These are phyloP conservation scores for Vidua chalybeata DNA, from an alignment of 2,113 vertebrate species.

Conservation along the genomic window DNA sequence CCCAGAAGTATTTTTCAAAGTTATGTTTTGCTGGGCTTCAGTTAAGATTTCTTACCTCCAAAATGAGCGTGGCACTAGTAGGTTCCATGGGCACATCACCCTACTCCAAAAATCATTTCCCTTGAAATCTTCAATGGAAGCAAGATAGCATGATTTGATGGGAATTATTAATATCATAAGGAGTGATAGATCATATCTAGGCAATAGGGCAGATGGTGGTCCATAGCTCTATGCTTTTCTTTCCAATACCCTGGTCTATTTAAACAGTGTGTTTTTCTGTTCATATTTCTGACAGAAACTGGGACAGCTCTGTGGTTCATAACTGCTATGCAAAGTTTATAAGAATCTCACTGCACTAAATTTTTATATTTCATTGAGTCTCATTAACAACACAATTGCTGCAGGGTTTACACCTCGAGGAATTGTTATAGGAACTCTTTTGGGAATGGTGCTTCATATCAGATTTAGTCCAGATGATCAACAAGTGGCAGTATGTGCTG, in stretches of 20 bases:
- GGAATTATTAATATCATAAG: background rate
- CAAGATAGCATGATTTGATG: background rate
- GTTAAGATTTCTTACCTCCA: background rate
- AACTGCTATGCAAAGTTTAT: background rate
- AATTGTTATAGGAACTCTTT: constrained; percentile 73
- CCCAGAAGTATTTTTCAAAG: background rate
- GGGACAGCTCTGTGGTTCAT: background rate
- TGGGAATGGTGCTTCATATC: constrained; percentile 77
- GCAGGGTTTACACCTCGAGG: constrained; percentile 79
- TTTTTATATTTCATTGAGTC: background rate
- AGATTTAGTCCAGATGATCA: constrained; percentile 78
- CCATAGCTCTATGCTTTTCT: background rate
- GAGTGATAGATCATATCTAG: background rate
- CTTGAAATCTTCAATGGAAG: background rate
- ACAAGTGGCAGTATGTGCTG: constrained; percentile 77
- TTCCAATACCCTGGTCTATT: background rate
- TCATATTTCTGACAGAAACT: background rate
- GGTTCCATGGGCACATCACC: background rate
- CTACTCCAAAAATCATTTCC: background rate
- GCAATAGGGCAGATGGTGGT: background rate
- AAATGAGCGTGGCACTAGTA: background rate
- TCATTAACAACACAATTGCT: background rate
- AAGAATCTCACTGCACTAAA: background rate
- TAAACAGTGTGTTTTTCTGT: background rate
- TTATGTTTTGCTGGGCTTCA: background rate